phyloP scores from a whole-genome alignment of 2,113 vertebrate genomes.

The Poeciliopsis occidentalis region DNA sequence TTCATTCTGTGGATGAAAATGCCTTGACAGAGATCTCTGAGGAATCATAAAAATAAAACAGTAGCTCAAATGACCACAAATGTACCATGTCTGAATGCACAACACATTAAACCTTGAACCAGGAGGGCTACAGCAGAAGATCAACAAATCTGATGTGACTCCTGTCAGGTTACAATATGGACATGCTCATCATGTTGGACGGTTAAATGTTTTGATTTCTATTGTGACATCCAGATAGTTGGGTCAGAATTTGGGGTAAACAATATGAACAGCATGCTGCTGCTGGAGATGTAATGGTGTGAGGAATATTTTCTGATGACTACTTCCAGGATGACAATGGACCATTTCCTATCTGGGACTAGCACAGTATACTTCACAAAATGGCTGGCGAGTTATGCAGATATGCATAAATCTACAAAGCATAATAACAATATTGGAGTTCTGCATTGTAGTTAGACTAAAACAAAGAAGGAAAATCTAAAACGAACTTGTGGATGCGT shows the following conservation, averaged over 20 bases:
- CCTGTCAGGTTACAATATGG: too few relatives aligned
- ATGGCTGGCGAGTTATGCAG: neutral
- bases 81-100: too few relatives aligned
- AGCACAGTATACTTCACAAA: neutral
- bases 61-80: too few relatives aligned
- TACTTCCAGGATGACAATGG: too few relatives aligned
- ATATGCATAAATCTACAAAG: neutral
- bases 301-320: neutral
- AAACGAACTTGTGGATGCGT: rapidly evolving
- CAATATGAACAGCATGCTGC: neutral
- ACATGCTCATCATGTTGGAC: neutral
- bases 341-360: neutral
- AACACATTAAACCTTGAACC: neutral
- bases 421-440: too few relatives aligned
- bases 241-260: neutral
- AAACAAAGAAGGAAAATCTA: neutral
- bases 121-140: neutral
- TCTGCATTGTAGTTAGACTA: neutral
- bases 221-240: too few relatives aligned
- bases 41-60: neutral
- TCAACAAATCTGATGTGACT: neutral
- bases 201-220: neutral
- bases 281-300: neutral
- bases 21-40: neutral
- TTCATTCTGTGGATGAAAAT: too few relatives aligned